Percentiles rank a stretch among this genome's conserved stretches.
phyloP scores from a whole-genome alignment of 2,113 vertebrate species.

The Dasypus novemcinctus region DNA sequence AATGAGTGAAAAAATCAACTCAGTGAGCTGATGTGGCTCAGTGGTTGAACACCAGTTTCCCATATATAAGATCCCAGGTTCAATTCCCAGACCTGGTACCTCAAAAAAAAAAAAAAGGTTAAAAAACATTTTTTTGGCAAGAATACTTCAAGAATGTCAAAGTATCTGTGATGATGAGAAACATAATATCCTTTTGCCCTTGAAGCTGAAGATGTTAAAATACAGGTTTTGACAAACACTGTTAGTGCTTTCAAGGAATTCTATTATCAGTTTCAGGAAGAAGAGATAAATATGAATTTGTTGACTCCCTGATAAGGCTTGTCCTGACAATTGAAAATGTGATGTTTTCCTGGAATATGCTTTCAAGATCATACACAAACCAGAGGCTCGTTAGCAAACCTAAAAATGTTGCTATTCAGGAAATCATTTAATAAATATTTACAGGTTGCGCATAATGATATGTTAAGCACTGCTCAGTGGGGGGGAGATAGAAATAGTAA shows the following conservation, averaged over 20 bases:
- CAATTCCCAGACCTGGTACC: too few species aligned
- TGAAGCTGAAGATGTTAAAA: neutral
- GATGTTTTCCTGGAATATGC: neutral
- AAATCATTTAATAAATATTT: neutral
- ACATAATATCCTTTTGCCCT: neutral
- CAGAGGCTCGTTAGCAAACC: neutral
- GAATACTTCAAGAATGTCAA: neutral
- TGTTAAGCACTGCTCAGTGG: neutral
- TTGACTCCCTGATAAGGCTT: neutral
- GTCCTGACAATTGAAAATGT: neutral
- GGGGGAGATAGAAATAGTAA: neutral
- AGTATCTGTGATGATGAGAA: neutral
- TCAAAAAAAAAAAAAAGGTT: too few species aligned
- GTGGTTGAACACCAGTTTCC: too few species aligned
- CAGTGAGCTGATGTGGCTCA: too few species aligned
- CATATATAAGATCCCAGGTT: too few species aligned
- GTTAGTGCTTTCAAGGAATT: neutral
- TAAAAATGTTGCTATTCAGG: neutral
- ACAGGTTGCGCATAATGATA: neutral
- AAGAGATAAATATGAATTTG: neutral
- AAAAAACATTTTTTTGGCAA: neutral
- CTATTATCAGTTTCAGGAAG: neutral
- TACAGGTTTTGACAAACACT: neutral
- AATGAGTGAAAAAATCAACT: too few species aligned
- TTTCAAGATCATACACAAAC: neutral